Evolutionary conservation across 2,888 invertebrate species (phyloP), one percentile per base, ranked within the genome.

Genomic region (Chymomyza caudatula): DNA sequence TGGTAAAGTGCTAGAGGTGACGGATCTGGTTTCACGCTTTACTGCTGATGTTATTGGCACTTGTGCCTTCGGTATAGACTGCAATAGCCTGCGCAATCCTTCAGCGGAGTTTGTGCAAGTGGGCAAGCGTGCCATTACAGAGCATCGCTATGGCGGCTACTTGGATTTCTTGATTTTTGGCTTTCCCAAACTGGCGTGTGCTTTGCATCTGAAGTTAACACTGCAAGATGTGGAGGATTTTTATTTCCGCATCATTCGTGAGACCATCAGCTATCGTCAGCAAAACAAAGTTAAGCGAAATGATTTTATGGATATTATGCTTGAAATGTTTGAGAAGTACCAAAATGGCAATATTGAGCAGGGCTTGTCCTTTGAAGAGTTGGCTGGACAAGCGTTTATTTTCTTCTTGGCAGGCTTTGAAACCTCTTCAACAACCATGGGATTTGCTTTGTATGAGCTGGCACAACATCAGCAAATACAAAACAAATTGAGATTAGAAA

Each of bases 361-460:
- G 5, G 65, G 66, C 6, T 47, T 84, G 20, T 73, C 77, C 0
- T 42, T 84, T 1, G 75, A 82, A 19, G 74, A 86, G 60, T 58
- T 85, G 4, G 75, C 80, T 0, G 85, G 82, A 3, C 80, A 86
- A 42, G 73, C 74, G 0, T 85, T 78, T 55, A 61, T 85, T 4
- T 86, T 86, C 61, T 85, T 78, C 51, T 11, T 77, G 23, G 86
- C 93, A 20, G 94, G 94, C 0, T 93, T 93, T 74, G 93, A 93
- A 85, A 93, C 93, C 0, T 92, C 93, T 0, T 92, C 93, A 0
- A 92, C 93, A 0, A 92, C 93, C 0, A 91, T 93, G 11, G 92
- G 92, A 71, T 93, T 92, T n/a, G 25, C 44, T 67, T 60, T 86
- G 1, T 81, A 77, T 17, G 86, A 86, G 54, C 44, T 86, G 37